phyloP scores from a whole-genome alignment of 2,113 vertebrate genomes.

The Cairina moschata region DNA sequence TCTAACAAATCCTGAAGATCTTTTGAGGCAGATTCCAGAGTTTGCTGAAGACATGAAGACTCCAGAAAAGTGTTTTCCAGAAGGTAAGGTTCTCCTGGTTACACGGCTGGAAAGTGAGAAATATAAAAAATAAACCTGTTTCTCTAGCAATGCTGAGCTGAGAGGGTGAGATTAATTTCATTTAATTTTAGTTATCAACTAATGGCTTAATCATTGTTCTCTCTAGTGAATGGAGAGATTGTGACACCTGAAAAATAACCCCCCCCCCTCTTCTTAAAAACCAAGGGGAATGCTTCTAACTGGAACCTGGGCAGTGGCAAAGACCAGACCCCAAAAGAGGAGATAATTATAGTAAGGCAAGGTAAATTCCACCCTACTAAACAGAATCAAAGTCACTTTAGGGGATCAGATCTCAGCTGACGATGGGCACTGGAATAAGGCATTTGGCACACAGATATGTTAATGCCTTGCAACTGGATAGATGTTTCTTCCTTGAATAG shows the following conservation, averaged over 20 bases:
- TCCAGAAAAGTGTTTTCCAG: constrained; percentile 90
- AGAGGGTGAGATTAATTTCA: background rate
- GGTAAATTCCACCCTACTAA: background rate
- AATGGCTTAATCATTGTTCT: background rate
- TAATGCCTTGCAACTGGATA: background rate
- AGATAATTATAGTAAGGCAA: background rate
- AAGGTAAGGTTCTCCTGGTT: constrained; percentile 76
- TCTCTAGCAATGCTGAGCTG: background rate
- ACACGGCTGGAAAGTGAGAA: background rate
- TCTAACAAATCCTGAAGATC: constrained; percentile 84
- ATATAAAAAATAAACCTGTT: background rate
- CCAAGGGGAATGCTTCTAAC: background rate
- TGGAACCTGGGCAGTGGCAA: background rate
- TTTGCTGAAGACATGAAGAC: constrained; percentile 83
- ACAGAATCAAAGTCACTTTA: background rate
- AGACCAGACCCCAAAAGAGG: accelerated
- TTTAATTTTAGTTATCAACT: background rate
- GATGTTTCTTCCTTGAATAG: background rate
- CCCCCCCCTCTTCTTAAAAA: background rate
- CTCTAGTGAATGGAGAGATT: background rate
- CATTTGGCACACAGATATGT: background rate
- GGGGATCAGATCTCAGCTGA: background rate
- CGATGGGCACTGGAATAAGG: background rate
- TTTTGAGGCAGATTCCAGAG: constrained; percentile 81
- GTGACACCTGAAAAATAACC: background rate